Percentiles rank a stretch among this genome's conserved stretches.
These are phyloP conservation scores for Hydropotes inermis DNA, from an alignment of 2,113 vertebrate species.

Conservation along the genomic window DNA sequence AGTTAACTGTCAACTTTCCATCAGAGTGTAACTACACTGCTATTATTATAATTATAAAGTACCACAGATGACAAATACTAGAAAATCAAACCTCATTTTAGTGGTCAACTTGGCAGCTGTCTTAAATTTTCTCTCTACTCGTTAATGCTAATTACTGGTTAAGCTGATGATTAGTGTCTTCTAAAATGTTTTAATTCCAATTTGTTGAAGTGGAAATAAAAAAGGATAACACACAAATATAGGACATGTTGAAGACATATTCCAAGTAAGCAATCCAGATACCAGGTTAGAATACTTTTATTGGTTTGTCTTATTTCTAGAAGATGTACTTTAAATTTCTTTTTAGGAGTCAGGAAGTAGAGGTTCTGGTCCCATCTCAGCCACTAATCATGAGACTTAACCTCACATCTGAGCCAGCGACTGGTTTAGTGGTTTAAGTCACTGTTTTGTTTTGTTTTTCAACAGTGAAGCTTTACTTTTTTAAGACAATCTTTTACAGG, in stretches of 20 bases:
- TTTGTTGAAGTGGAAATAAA: constrained; percentile 61
- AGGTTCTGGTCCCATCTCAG: not conserved
- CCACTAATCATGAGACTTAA: not conserved
- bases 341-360: not conserved
- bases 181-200: constrained; percentile 57
- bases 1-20: constrained; percentile 70
- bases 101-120: constrained; percentile 71
- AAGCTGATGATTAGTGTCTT: constrained; percentile 54
- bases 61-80: constrained; percentile 54
- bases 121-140: constrained; percentile 48
- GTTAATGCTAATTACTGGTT: constrained; percentile 61
- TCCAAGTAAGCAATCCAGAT: constrained; percentile 15
- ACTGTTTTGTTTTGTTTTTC: not conserved
- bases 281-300: not conserved
- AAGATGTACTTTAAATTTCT: not conserved
- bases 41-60: constrained; percentile 67
- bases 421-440: not conserved
- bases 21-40: constrained; percentile 69
- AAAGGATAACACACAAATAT: constrained; percentile 69
- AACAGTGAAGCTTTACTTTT: not conserved
- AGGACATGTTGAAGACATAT: not conserved
- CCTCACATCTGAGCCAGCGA: not conserved
- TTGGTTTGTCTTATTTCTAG: not conserved
- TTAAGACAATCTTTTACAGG: not conserved
- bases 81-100: constrained; percentile 55